Conservation (phyloP, 30 jellyfish, hydroid and myxozoan genomes). For the Phacellophora camtschatica region DNA sequence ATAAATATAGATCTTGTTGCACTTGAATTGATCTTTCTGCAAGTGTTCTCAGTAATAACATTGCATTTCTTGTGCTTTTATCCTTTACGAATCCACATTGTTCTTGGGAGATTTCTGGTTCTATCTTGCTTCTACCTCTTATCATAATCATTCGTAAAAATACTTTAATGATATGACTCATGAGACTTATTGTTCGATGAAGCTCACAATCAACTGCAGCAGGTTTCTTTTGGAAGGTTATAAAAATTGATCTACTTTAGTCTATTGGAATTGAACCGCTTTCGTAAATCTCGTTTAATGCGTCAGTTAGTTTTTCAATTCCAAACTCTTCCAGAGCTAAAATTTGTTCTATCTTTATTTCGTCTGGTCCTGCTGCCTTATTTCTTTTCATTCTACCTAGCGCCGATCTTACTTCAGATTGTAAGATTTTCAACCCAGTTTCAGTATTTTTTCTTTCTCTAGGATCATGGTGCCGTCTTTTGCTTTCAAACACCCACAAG, state of each 20-base stretch:
- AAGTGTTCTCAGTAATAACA: too few species aligned
- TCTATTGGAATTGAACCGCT: conserved; percentile 1
- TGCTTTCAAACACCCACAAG: conserved; percentile 32
- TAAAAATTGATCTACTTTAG: not conserved
- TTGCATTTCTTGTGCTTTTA: too few species aligned
- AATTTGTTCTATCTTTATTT: too few species aligned
- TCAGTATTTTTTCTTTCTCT: conserved; percentile 20
- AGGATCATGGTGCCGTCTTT: conserved; percentile 16
- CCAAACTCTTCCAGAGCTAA: too few species aligned
- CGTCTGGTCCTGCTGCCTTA: too few species aligned
- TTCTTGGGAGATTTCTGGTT: not conserved
- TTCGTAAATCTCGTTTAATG: conserved; percentile 4
- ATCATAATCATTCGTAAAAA: not conserved
- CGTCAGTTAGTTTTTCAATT: too few species aligned
- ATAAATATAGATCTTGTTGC: too few species aligned
- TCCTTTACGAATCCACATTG: conserved; percentile 11
- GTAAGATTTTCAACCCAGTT: conserved; percentile 10
- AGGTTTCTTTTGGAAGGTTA: conserved; percentile 24
- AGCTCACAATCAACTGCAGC: conserved; percentile 29
- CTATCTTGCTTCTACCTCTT: too few species aligned
- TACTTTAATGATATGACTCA: conserved; percentile 14
- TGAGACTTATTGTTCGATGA: not conserved
- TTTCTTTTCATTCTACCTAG: too few species aligned
- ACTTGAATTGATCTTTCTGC: too few species aligned
- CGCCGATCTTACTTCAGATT: conserved; percentile 31